Base-by-base conservation (phyloP, 1,140 invertebrate species). In the Cherax destructor region DNA sequence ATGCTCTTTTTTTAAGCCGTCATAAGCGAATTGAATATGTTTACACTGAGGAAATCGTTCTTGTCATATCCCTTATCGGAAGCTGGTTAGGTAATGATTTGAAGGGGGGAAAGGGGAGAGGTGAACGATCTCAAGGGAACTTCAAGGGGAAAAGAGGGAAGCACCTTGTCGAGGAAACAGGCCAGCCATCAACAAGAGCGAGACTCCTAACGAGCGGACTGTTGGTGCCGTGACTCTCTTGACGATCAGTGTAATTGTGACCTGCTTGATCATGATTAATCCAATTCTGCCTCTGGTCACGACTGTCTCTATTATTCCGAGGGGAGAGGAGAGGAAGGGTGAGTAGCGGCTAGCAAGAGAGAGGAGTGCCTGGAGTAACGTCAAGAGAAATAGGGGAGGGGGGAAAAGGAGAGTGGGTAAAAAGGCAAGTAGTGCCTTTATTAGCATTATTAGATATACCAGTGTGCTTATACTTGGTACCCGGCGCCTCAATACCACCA, bases 201-300 rank as follows among this genome's bases (percentile, higher is more conserved):
- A 41, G n/a, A 61, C 7, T 69, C 81, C 21, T 47, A 65, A 83
- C 59, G 61, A 65, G 80, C 52, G 49, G 50, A 49, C n/a, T 13
- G 56, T 83, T 30, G 80, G 59, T 83, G 30, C 52, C 56, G 49
- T 83, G 81, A 69, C 81, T 10, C 81, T 41, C n/a, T 50, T 50
- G 13, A 18, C 47, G 56, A 86, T 72, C 13, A 49, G 85, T 56
- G 78, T 86, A 86, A 86, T 86, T 86, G 85, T 76, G 72, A 74
- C 9, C 49, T 21, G 47, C 52, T 76, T 86, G 85, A 86, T 86
- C 85, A 86, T 52, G 50, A 56, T 3, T 86, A 86, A 86, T 86
- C 85, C 74, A 78, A 86, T 86, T 86, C 56, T 47, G 52, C 56
- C 56, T 59, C 85, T 56, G 85, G 41, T 86, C 85, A 86, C 85